Evolutionary conservation across 2,888 invertebrate species (phyloP).

Genomic region (Girardia tigrina): DNA sequence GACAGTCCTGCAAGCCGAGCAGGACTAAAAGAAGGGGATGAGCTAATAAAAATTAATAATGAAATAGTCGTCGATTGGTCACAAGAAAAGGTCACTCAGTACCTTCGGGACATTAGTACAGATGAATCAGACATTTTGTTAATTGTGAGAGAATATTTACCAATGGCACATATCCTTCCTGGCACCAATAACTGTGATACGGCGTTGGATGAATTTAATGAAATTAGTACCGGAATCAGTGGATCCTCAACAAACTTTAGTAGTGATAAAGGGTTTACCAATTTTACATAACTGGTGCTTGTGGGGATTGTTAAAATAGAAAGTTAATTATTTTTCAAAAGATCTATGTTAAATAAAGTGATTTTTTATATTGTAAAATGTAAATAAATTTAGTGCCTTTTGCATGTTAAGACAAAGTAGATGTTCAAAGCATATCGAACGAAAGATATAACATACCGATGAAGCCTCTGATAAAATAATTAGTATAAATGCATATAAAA

Average conservation of each 20-base stretch:
- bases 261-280: neutral
- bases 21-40: conserved; percentile 35
- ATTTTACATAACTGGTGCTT: conserved; percentile 1
- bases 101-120: conserved; percentile 29
- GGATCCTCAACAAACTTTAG: neutral
- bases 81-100: conserved; percentile 33
- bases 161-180: conserved; percentile 28
- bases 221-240: neutral
- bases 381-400: no score
- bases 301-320: neutral
- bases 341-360: no score
- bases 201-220: conserved; percentile 6
- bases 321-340: neutral
- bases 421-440: no score
- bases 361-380: no score
- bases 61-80: conserved; percentile 33
- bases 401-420: no score
- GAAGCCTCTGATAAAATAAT: no score
- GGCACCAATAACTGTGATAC: neutral
- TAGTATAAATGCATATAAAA: no score
- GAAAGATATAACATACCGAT: no score
- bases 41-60: conserved; percentile 31
- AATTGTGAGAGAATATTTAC: conserved; percentile 32
- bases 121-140: conserved; percentile 31
- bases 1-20: conserved; percentile 33